A percentile compares a stretch with the other conserved stretches of the same genome.
Evolutionary conservation across 2,113 vertebrate genomes (phyloP).

Genomic region (Chascanopsetta lugubris): DNA sequence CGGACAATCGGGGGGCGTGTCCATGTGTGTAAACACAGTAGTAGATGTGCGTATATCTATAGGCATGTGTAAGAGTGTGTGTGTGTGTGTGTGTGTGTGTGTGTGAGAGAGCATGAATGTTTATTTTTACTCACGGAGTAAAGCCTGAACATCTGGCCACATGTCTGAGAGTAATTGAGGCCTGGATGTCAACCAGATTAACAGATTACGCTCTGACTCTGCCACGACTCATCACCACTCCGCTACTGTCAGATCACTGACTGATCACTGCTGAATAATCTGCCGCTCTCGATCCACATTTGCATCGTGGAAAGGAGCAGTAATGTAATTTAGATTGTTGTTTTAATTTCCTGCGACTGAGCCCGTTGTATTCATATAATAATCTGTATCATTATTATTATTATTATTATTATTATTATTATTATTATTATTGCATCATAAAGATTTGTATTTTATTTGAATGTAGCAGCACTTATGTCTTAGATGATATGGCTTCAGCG

Average conservation of each 20-base stretch:
- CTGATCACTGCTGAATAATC: not conserved
- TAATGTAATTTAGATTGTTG: too few species aligned
- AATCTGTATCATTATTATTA: too few species aligned
- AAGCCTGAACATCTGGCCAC: slow-evolving; percentile 64
- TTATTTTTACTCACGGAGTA: not conserved
- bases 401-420: too few species aligned
- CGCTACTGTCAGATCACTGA: slow-evolving; percentile 5
- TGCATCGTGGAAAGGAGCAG: too few species aligned
- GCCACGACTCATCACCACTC: not conserved
- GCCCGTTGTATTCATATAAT: too few species aligned
- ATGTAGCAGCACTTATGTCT: too few species aligned
- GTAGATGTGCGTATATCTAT: not conserved
- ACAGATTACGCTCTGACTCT: slow-evolving; percentile 41
- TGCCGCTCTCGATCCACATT: not conserved
- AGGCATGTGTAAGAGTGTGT: not conserved
- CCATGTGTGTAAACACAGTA: slow-evolving; percentile 18
- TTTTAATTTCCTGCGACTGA: too few species aligned
- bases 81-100: slow-evolving; percentile 4
- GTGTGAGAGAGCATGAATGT: not conserved
- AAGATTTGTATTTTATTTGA: too few species aligned
- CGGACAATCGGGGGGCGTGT: slow-evolving; percentile 34
- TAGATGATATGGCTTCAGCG: too few species aligned
- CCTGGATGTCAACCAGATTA: slow-evolving; percentile 45
- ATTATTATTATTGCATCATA: too few species aligned
- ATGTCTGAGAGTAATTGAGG: slow-evolving; percentile 49